A percentile compares a stretch with the other conserved stretches of the same genome.
Conservation (phyloP, 2,113 vertebrate genomes). For the Pelusios castaneus region DNA sequence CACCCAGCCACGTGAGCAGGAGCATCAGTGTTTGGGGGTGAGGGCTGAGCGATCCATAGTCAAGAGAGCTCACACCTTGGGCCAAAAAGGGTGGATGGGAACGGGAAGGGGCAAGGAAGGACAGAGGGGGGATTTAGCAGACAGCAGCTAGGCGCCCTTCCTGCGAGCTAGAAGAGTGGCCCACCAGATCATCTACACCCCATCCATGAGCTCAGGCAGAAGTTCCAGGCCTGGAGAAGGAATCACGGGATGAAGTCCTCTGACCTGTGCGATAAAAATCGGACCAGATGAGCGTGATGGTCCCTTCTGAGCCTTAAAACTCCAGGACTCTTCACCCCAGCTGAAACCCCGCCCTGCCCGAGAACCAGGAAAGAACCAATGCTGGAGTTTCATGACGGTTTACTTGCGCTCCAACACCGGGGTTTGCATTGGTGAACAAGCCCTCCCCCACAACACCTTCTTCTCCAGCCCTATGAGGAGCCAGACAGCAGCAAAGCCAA, state of each 20-base stretch:
- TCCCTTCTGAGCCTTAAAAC: not conserved
- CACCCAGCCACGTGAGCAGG: not conserved
- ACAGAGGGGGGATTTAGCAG: not conserved
- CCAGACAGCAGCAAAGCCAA: not conserved
- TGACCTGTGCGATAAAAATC: not conserved
- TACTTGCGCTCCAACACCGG: fast-evolving
- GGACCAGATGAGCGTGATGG: not conserved
- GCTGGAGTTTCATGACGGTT: not conserved
- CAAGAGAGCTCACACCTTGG: too few relatives aligned
- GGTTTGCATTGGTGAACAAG: not conserved
- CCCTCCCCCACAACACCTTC: not conserved
- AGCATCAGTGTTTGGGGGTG: not conserved
- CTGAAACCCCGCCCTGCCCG: too few relatives aligned
- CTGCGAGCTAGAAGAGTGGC: not conserved
- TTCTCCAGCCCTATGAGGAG: not conserved
- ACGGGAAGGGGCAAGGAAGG: not conserved
- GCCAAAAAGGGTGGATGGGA: not conserved
- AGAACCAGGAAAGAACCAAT: not conserved
- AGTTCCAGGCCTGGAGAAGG: not conserved
- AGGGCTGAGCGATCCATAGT: not conserved
- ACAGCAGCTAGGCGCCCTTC: not conserved
- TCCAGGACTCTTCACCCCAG: fast-evolving
- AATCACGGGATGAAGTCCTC: not conserved
- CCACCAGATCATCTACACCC: not conserved
- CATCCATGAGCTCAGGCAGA: not conserved